Evolutionary conservation across 2,888 invertebrate species (phyloP).

Genomic region (Eulithis prunata): DNA sequence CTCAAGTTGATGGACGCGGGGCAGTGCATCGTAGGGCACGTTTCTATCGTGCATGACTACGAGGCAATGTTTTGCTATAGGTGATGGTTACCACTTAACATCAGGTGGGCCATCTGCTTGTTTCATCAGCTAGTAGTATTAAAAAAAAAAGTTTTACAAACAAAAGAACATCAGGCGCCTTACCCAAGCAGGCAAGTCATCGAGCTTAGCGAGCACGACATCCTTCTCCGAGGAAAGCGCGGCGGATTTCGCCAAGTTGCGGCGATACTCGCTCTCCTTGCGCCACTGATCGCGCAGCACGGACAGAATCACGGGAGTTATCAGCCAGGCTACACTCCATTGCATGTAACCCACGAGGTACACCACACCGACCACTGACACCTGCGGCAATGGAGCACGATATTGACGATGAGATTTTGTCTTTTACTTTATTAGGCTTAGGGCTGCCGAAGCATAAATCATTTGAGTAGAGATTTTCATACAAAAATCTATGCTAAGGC

Average conservation of each 20-base stretch:
- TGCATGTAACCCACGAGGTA: conserved; percentile 94
- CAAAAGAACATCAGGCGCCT: conserved; percentile 47
- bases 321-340: conserved; percentile 95
- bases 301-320: conserved; percentile 90
- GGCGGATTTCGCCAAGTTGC: conserved; percentile 90
- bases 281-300: conserved; percentile 92
- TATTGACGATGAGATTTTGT: not conserved
- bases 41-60: too few relatives aligned
- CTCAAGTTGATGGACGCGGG: too few relatives aligned
- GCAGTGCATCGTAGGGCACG: too few relatives aligned
- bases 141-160: too few relatives aligned
- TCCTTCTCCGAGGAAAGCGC: conserved; percentile 93
- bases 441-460: too few relatives aligned
- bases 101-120: too few relatives aligned
- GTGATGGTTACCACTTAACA: too few relatives aligned
- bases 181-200: conserved; percentile 98
- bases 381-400: conserved; percentile 58
- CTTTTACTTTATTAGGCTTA: not conserved
- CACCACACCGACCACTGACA: conserved; percentile 89
- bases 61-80: too few relatives aligned
- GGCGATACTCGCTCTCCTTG: conserved; percentile 88
- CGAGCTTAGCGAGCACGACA: conserved; percentile 92
- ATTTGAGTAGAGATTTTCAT: too few relatives aligned
- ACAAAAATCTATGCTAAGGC: too few relatives aligned
- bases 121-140: too few relatives aligned